phyloP scores from a whole-genome alignment of 2,888 invertebrate species.

The Cheilosia scutellata region DNA sequence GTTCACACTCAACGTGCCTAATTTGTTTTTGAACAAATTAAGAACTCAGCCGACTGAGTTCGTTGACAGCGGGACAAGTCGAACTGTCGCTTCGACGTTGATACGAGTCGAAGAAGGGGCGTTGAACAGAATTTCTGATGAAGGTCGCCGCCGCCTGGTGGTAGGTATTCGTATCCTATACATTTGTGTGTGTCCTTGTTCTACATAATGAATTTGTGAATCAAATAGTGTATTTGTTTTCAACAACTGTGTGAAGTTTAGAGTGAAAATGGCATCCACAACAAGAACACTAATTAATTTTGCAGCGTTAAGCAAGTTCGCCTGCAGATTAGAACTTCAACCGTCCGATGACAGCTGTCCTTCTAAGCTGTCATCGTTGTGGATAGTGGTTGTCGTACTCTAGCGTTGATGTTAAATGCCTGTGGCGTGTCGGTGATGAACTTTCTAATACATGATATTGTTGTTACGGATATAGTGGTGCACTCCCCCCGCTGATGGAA shows the following conservation, averaged over 20 bases:
- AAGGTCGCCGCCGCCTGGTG: neutral
- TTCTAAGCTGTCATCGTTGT: conserved; percentile 30
- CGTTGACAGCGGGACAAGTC: neutral
- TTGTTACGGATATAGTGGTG: conserved; percentile 31
- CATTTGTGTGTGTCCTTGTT: neutral
- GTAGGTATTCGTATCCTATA: neutral
- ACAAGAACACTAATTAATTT: conserved; percentile 47
- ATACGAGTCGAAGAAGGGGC: neutral
- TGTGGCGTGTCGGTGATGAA: conserved; percentile 23
- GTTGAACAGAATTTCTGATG: neutral
- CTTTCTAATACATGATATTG: conserved; percentile 25
- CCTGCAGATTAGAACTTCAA: neutral
- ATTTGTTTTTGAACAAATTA: conserved; percentile 16
- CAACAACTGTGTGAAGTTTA: too few species aligned
- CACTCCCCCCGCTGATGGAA: conserved; percentile 26
- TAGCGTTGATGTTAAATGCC: conserved; percentile 38
- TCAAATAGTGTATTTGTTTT: neutral
- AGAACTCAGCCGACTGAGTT: conserved; percentile 4
- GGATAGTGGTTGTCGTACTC: neutral
- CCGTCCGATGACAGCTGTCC: conserved; percentile 18
- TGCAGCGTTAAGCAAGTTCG: conserved; percentile 19
- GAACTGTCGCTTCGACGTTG: neutral
- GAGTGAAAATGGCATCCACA: neutral
- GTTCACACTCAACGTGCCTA: neutral
- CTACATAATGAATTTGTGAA: neutral